Percentiles rank a stretch among this genome's conserved stretches.
These are phyloP conservation scores for Ligdia adustata DNA, from an alignment of 2,888 invertebrate species.

Conservation along the genomic window DNA sequence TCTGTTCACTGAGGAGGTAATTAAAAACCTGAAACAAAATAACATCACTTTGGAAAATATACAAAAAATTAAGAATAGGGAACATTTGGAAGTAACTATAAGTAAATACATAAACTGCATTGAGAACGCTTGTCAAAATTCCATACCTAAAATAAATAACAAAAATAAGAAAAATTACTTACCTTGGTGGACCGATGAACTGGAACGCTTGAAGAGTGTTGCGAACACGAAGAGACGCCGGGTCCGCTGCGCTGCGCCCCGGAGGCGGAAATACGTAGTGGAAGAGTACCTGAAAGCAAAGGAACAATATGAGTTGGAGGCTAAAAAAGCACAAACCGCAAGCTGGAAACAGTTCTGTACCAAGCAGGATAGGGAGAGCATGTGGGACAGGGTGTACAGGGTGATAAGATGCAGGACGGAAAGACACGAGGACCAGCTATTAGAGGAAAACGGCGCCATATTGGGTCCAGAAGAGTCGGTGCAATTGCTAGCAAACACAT, in stretches of 20 bases:
- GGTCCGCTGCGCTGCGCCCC: not conserved
- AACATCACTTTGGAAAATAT: not conserved
- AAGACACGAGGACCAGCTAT: not conserved
- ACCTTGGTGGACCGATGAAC: not conserved
- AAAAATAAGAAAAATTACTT: not conserved
- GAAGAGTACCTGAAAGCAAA: not conserved
- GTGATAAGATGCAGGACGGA: not conserved
- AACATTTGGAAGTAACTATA: not conserved
- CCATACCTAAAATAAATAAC: not conserved
- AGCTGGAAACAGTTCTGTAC: slow-evolving; percentile 11
- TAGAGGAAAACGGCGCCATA: not conserved
- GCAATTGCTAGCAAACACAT: not conserved
- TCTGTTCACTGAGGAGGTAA: not conserved
- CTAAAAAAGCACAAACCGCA: not conserved
- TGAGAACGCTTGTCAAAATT: not conserved
- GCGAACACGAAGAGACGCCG: not conserved
- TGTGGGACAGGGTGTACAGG: not conserved
- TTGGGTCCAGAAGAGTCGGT: not conserved
- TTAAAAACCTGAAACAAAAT: not conserved
- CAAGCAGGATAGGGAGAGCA: slow-evolving; percentile 3
- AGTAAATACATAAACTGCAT: not conserved
- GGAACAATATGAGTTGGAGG: not conserved
- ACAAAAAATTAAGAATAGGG: not conserved
- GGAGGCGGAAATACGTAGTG: not conserved
- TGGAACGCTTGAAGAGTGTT: not conserved